These are phyloP conservation scores for Pygocentrus nattereri DNA, from an alignment of 2,797 vertebrate genomes.

Conservation along the genomic window DNA sequence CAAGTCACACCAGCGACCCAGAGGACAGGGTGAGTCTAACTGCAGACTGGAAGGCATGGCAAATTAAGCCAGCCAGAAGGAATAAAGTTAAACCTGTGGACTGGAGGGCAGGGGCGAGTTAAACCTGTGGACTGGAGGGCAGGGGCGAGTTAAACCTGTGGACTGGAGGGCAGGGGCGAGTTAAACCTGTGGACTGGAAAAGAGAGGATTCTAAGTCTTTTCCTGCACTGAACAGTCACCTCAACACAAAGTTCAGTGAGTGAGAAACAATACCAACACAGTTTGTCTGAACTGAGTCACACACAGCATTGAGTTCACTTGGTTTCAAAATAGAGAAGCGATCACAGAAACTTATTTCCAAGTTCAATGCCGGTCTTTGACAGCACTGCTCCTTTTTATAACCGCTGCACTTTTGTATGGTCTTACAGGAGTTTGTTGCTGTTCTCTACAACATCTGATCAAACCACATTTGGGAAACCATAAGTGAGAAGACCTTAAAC, in stretches of 20 bases:
- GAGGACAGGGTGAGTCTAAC: no score
- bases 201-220: not conserved
- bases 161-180: not conserved
- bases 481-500: not conserved
- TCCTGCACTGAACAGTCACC: not conserved
- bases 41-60: no score
- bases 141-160: not conserved
- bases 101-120: not conserved
- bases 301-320: not conserved
- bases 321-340: conserved; percentile 10
- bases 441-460: not conserved
- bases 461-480: not conserved
- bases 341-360: not conserved
- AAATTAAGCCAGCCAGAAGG: no score
- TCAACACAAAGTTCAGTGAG: not conserved
- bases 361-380: not conserved
- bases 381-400: not conserved
- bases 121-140: not conserved
- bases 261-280: not conserved
- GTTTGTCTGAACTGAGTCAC: not conserved
- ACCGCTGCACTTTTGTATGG: not conserved
- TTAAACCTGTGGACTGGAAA: no score
- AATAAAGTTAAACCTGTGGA: not conserved
- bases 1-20: not conserved
- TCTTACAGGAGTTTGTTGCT: not conserved